Evolutionary conservation across 1,140 invertebrate genomes (phyloP).

Genomic region (Magallana angulata): DNA sequence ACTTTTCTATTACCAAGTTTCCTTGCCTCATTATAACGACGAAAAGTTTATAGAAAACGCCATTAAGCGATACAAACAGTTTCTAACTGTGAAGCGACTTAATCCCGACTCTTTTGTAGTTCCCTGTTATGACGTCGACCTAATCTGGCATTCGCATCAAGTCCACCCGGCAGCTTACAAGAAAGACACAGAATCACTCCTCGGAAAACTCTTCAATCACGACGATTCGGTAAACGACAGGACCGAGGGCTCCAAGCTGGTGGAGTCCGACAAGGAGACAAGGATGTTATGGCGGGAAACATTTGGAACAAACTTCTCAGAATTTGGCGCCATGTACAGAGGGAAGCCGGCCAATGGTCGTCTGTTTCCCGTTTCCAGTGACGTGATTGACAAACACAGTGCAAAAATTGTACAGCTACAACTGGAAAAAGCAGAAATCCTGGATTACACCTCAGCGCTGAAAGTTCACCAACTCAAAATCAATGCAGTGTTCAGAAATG

Average conservation of each 20-base stretch:
- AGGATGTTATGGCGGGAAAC: conserved; percentile 60
- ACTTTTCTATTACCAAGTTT: conserved; percentile 79
- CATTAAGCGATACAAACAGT: conserved; percentile 78
- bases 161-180: conserved; percentile 76
- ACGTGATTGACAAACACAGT: conserved; percentile 6
- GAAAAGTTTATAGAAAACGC: conserved; percentile 77
- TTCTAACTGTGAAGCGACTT: conserved; percentile 77
- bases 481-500: conserved; percentile 44
- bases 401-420: conserved; percentile 46
- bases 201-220: conserved; percentile 77
- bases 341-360: conserved; percentile 63
- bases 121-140: conserved; percentile 81
- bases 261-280: conserved; percentile 56
- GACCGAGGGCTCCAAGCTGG: conserved; percentile 73
- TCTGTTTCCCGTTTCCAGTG: not conserved
- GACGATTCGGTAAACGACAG: conserved; percentile 79
- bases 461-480: conserved; percentile 51
- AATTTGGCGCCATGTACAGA: conserved; percentile 72
- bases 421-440: conserved; percentile 42
- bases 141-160: conserved; percentile 80
- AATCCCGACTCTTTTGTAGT: conserved; percentile 78
- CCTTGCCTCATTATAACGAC: conserved; percentile 79
- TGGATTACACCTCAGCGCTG: conserved; percentile 4
- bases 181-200: conserved; percentile 73
- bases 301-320: conserved; percentile 67